Base-by-base conservation (phyloP, 1,140 invertebrate species). In the Bombus polaris region DNA sequence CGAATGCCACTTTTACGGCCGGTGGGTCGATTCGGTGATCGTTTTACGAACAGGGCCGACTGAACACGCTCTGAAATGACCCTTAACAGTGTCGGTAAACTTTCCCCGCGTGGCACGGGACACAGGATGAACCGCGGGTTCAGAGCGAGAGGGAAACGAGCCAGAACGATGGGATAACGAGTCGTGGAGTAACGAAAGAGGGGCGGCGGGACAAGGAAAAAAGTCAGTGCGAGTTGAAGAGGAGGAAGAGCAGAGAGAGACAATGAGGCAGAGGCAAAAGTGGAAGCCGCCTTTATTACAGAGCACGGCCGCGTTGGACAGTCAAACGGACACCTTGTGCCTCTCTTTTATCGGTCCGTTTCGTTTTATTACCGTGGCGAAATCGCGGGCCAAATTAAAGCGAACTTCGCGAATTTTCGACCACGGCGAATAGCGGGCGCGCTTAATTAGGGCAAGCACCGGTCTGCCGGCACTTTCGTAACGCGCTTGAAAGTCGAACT, bases 251-350 rank as follows among this genome's bases (percentile, higher is more conserved):
- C 25, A 18, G 57, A 71, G 35, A 47, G 18, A 18, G 89, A 92
- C 89, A 91, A 91, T 90, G 81, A 86, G 74, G 87, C 80, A 86
- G 59, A 73, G 76, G 90, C 81, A 91, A 89, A 89, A 81, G 76
- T 91, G 83, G 85, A 89, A 84, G 90, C 92, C 91, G 91, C 91
- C 89, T 92, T 93, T 93, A 93, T 93, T 93, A 93, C 88, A 92
- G 92, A 92, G 85, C 88, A 87, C 89, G 71, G 84, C 15, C 73
- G 22, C 85, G 87, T 92, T 87, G 91, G 91, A 93, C 92, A 92
- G 91, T 92, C 91, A 90, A 92, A 92, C 91, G 91, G 91, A 92
- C 92, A 91, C 89, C 85, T 93, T 74, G n/a, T 81, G 87, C 81
- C 84, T 86, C 83, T 91, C 83, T 78, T 92, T 93, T 93, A 93